Evolutionary conservation across 2,797 vertebrate species (phyloP), one percentile per base, ranked within the genome.

Genomic region (Myotis pilosus): DNA sequence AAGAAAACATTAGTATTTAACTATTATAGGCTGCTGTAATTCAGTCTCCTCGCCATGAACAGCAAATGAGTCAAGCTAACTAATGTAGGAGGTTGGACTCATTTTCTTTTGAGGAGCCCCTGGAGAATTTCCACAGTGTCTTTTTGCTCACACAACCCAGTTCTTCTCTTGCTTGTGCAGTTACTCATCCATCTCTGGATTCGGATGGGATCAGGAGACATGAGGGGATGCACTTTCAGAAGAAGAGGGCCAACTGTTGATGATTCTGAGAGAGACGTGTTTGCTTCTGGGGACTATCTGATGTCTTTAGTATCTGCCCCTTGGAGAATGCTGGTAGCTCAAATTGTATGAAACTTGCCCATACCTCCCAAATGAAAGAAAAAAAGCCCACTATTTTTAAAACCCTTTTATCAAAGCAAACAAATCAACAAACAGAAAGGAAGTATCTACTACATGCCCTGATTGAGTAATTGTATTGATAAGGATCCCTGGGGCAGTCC

Each of bases 21-120:
- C 72, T 85, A 44, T 95, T 83, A 88, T 10, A 57, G 68, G 72
- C 92, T 95, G 83, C 86, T 76, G 22, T 69, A 84, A 91, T 92
- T 95, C 86, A 84, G 62, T 69, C 62, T 95, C 76, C 44, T 94
- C 0, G 0, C 80, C 15, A 5, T 6, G 55, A 87, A 92, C 86
- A 85, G 87, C 79, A 87, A 94, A 94, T 86, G 92, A 96, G 88
- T 94, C 90, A 85, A 78, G 49, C 66, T 92, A 94, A 95, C 82
- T 92, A 95, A 94, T 15, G 71, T 47, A 66, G 86, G 66, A 82
- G 83, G 86, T 82, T 51, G 55, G 80, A 72, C 51, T 94, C 19
- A 4, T 87, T 97, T 94, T 86, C 83, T 55, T 68, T 86, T 93
- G 79, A 96, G 76, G 84, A 38, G 25, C 19, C 90, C 71, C 92